phyloP scores from a whole-genome alignment of 2,888 invertebrate genomes.

The Netelia inedita region DNA sequence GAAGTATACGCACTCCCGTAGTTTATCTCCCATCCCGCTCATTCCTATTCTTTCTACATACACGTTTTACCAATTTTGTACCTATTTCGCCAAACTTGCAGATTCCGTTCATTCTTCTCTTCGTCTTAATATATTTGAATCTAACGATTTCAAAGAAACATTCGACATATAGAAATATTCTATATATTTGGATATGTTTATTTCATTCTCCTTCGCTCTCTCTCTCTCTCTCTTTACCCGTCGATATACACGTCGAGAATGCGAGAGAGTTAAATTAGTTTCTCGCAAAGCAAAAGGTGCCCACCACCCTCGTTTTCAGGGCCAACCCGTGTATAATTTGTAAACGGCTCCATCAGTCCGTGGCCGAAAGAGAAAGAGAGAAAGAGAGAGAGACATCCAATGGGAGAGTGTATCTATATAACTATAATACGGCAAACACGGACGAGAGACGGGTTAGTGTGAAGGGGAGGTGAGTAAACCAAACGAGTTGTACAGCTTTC shows the following conservation, averaged over 20 bases:
- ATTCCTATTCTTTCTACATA: neutral
- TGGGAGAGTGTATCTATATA: neutral
- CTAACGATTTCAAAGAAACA: too few species aligned
- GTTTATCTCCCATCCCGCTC: neutral
- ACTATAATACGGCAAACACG: slow-evolving; percentile 6
- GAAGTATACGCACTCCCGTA: neutral
- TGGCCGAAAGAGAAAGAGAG: slow-evolving; percentile 51
- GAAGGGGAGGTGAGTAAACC: slow-evolving; percentile 21
- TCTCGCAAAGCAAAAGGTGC: slow-evolving; percentile 76
- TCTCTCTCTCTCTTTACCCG: neutral
- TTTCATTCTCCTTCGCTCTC: neutral
- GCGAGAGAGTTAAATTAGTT: slow-evolving; percentile 83
- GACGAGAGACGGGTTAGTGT: neutral
- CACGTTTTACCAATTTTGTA: neutral
- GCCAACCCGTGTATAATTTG: slow-evolving; percentile 80
- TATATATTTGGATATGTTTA: too few species aligned
- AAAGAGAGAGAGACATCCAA: slow-evolving; percentile 7
- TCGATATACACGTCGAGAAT: slow-evolving; percentile 70
- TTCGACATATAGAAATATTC: too few species aligned
- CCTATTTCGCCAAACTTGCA: too few species aligned
- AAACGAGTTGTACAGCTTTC: slow-evolving; percentile 63
- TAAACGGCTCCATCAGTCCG: slow-evolving; percentile 80
- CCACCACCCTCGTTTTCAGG: slow-evolving; percentile 78
- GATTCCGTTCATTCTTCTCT: too few species aligned
- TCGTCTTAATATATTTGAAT: too few species aligned